Conservation (phyloP, 64 coral and sea anemone genomes). For the Porites australiensis region DNA sequence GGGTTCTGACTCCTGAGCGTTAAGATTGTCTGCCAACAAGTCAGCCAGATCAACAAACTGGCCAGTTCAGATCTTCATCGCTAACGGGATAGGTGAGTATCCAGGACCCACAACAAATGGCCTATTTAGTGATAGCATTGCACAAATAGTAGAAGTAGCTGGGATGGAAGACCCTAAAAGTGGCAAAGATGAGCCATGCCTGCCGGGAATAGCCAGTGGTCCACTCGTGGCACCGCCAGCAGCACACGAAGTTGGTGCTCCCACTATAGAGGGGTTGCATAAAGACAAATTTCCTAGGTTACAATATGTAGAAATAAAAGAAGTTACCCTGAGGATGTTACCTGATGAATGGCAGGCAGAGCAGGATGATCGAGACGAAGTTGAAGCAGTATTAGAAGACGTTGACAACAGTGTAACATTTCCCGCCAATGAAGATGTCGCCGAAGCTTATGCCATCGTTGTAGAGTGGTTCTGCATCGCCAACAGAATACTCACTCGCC, state of each 20-base stretch:
- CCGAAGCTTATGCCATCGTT: no score
- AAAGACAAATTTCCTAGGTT: neutral
- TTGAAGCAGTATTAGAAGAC: neutral
- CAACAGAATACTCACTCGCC: neutral
- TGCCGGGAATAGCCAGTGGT: neutral
- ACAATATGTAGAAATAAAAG: slow-evolving; percentile 15
- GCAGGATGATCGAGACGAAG: neutral
- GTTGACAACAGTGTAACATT: neutral
- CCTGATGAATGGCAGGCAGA: neutral
- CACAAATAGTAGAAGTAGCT: neutral
- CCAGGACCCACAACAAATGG: slow-evolving; percentile 29
- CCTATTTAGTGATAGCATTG: neutral
- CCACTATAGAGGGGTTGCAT: neutral
- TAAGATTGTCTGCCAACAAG: neutral
- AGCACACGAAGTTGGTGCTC: neutral
- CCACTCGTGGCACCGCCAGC: neutral
- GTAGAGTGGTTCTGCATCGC: neutral
- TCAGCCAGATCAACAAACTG: slow-evolving; percentile 6
- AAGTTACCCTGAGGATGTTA: neutral
- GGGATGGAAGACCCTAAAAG: neutral
- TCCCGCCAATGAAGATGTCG: no score
- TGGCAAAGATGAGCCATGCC: neutral
- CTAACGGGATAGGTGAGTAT: neutral
- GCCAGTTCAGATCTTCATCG: neutral
- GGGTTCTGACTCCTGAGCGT: neutral